Base-by-base conservation (phyloP, 2,113 vertebrate genomes). In the Sialia sialis region DNA sequence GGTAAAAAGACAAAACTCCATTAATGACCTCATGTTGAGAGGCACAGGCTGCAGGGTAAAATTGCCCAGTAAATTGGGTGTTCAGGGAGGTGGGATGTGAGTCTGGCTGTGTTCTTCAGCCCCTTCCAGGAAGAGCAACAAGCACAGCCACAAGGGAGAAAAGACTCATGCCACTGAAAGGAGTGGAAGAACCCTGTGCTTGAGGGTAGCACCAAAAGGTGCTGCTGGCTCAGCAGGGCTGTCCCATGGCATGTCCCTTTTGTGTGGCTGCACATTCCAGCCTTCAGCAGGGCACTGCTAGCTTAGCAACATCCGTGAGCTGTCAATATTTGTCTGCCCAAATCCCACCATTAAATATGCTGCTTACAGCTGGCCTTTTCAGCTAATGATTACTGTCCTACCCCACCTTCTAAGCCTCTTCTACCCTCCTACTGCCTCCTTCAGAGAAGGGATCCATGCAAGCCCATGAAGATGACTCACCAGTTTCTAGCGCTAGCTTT, bases 321-420 rank as follows among this genome's bases (percentile, higher is more conserved):
- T 79, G 94, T 67, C 94, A 92, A 36, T 87, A 89, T 91, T 89
- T 83, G 67, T 69, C 82, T 77, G 85, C 32, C 72, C 69, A 91
- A 94, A 86, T 67, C 85, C 83, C 70, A 43, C 59, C 67, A 30
- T 27, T 56, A 82, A 73, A 29, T 52, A 46, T 8, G 7, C 54
- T 58, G 54, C 66, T 74, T 84, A 84, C 66, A 84, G 38, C 80
- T 73, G 74, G 11, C 12, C 26, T 94, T 91, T 87, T 51, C 66
- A 73, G 81, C 73, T 73, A 84, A 32, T 78, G 39, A 75, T 84
- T 75, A 68, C 73, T 87, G 44, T 68, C 34, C 70, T 75, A 41
- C 44, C n/a, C 39, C 59, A 36, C 14, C 72, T 82, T 85, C n/a
- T 56, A 38, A 68, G 32, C 15, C 27, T 52, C 54, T 68, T 17